These are phyloP conservation scores for Pseudochromis fuscus DNA, from an alignment of 2,797 vertebrate species.

Conservation along the genomic window DNA sequence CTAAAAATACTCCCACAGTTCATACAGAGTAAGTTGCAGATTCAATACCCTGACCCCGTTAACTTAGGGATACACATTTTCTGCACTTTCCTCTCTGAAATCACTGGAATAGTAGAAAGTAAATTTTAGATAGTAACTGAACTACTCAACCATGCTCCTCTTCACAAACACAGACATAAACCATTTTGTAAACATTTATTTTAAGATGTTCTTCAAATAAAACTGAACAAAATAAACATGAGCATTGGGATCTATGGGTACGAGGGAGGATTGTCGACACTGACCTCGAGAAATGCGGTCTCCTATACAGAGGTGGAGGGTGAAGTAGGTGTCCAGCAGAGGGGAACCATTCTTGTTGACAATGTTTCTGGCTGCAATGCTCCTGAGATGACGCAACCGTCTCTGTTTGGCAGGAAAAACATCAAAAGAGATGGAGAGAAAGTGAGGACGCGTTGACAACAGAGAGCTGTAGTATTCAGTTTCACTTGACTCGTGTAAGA, in stretches of 20 bases:
- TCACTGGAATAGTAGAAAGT: neutral
- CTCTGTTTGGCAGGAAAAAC: conserved; percentile 81
- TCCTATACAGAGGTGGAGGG: conserved; percentile 91
- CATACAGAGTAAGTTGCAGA: neutral
- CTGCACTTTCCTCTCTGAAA: neutral
- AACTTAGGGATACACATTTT: neutral
- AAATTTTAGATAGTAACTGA: neutral
- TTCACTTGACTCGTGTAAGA: conserved; percentile 19
- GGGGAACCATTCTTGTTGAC: conserved; percentile 93
- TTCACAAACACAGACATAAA: no score
- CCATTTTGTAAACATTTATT: no score
- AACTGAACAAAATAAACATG: neutral
- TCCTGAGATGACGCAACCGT: conserved; percentile 95
- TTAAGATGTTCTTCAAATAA: neutral
- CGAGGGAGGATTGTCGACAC: conserved; percentile 12
- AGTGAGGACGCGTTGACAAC: neutral
- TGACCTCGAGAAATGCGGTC: conserved; percentile 91
- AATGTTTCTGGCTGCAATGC: conserved; percentile 96
- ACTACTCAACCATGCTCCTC: no score
- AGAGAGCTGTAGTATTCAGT: conserved; percentile 18
- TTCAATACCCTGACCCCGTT: neutral
- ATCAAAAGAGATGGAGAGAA: neutral
- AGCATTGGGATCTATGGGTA: neutral
- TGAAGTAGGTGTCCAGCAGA: conserved; percentile 97
- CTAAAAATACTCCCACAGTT: neutral